phyloP scores from a whole-genome alignment of 2,888 invertebrate species.

The Orchesella flavescens region DNA sequence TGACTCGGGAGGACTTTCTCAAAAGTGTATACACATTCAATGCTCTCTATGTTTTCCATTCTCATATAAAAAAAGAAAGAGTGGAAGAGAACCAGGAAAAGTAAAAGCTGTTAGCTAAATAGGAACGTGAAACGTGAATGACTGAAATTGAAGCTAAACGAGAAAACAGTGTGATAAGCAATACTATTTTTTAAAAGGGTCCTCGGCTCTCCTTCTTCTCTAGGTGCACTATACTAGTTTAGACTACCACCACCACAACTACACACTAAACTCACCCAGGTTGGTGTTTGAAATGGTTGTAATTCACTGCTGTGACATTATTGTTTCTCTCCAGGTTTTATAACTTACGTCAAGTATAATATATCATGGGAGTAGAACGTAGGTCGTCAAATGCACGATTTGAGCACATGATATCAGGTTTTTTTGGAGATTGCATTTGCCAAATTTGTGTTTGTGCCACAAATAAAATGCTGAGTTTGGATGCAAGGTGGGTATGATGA shows the following conservation, averaged over 20 bases:
- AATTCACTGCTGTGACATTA: slow-evolving; percentile 53
- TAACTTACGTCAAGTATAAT: slow-evolving; percentile 37
- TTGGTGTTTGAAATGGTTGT: slow-evolving; percentile 35
- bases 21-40: background rate
- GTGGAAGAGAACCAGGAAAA: background rate
- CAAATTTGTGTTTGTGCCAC: slow-evolving; percentile 29
- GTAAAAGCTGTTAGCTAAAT: slow-evolving; percentile 3
- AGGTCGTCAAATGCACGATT: slow-evolving; percentile 50
- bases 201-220: background rate
- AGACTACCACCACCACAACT: too few species aligned
- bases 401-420: background rate
- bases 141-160: slow-evolving; percentile 35
- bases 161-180: background rate
- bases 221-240: too few species aligned
- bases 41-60: background rate
- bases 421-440: slow-evolving; percentile 35
- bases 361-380: slow-evolving; percentile 40
- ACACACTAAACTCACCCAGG: background rate
- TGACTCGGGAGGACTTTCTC: slow-evolving; percentile 23
- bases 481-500: background rate
- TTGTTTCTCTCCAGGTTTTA: slow-evolving; percentile 27
- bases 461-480: background rate
- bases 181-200: slow-evolving; percentile 2
- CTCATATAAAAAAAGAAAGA: slow-evolving; percentile 3
- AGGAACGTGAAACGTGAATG: slow-evolving; percentile 22